Conservation (phyloP, 1,140 invertebrate genomes). For the Nomia melanderi region DNA sequence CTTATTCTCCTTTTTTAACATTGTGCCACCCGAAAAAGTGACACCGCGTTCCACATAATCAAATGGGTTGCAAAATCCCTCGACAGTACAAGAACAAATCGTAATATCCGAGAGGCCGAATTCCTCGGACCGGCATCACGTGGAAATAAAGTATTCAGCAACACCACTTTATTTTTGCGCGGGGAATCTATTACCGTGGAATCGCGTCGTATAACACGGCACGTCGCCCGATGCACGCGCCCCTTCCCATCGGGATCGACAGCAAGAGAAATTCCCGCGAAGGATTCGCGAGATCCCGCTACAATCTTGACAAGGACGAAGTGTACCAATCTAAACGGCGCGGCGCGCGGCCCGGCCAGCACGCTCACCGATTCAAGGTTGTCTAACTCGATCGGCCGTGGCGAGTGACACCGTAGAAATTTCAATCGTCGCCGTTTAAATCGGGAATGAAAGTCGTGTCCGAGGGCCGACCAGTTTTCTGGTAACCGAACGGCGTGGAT, state of each 20-base stretch:
- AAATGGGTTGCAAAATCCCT: too few relatives aligned
- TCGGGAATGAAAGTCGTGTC: slow-evolving; percentile 53
- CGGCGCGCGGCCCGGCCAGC: background rate
- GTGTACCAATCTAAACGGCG: slow-evolving; percentile 10
- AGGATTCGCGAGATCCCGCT: background rate
- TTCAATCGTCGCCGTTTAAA: slow-evolving; percentile 52
- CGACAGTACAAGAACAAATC: too few relatives aligned
- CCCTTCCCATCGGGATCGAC: background rate
- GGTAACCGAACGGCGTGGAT: slow-evolving; percentile 6
- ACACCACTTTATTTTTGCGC: background rate
- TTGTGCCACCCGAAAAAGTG: too few relatives aligned
- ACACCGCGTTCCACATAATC: too few relatives aligned
- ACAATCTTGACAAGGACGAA: slow-evolving; percentile 40
- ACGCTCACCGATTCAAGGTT: slow-evolving; percentile 52
- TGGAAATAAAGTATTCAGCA: background rate
- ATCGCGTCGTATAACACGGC: background rate
- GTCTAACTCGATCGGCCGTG: slow-evolving; percentile 27
- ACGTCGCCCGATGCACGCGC: background rate
- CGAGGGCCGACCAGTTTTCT: slow-evolving; percentile 50
- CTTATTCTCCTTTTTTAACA: too few relatives aligned
- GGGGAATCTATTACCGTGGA: background rate
- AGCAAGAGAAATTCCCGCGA: background rate
- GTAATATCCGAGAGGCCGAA: too few relatives aligned
- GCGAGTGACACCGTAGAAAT: slow-evolving; percentile 38
- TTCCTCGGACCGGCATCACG: background rate